A percentile compares a stretch with the other conserved stretches of the same genome.
These are phyloP conservation scores for Tragulus kanchil DNA, from an alignment of 2,113 vertebrate genomes.

Conservation along the genomic window DNA sequence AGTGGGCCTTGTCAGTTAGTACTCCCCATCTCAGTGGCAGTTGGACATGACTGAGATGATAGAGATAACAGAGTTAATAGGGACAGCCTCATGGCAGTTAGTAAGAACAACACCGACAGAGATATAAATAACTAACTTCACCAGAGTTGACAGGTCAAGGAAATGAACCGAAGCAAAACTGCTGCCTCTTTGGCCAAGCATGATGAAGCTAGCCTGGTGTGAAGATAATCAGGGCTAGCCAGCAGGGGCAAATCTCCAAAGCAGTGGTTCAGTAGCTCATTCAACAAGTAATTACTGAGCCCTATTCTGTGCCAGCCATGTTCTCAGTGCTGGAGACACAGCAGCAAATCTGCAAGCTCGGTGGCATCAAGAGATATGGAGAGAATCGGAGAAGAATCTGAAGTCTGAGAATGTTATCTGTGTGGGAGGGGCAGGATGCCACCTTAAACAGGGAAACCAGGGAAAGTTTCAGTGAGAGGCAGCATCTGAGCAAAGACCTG, in stretches of 20 bases:
- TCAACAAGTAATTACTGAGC: neutral
- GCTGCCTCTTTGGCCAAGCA: neutral
- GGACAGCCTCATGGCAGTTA: neutral
- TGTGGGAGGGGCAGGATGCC: neutral
- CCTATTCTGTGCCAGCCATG: neutral
- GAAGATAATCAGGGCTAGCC: neutral
- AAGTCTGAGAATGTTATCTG: neutral
- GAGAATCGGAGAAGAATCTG: neutral
- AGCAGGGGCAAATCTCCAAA: neutral
- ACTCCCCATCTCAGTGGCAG: neutral
- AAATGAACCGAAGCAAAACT: constrained; percentile 50
- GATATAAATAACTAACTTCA: neutral
- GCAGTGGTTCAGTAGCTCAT: neutral
- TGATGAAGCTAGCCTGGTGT: neutral
- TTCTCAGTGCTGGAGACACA: neutral
- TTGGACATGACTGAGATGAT: neutral
- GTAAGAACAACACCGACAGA: neutral
- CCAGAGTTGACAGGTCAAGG: neutral
- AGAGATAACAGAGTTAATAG: neutral
- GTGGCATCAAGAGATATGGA: neutral
- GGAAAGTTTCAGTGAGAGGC: neutral
- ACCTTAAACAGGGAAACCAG: neutral
- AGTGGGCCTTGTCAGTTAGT: neutral
- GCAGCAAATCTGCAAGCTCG: neutral
- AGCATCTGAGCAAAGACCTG: neutral